These are phyloP conservation scores for Blera fallax DNA, from an alignment of 2,888 invertebrate species.

Conservation along the genomic window DNA sequence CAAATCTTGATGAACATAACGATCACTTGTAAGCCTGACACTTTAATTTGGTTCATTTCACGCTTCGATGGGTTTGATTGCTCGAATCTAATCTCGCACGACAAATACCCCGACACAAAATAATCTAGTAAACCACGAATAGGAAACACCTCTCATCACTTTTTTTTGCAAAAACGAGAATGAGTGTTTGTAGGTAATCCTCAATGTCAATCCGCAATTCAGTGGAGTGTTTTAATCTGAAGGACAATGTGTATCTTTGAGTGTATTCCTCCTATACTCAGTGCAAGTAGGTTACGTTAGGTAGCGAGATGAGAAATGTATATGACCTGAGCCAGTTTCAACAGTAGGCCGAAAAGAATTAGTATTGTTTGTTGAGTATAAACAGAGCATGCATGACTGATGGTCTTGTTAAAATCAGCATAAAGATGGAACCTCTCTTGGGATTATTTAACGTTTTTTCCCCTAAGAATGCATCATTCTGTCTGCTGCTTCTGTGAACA, in stretches of 20 bases:
- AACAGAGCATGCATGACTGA: constrained; percentile 54
- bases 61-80: constrained; percentile 27
- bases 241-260: constrained; percentile 32
- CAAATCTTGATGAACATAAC: constrained; percentile 27
- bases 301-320: constrained; percentile 27
- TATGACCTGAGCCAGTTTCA: constrained; percentile 9
- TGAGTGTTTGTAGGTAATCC: constrained; percentile 41
- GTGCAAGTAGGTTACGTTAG: constrained; percentile 8
- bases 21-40: constrained; percentile 39
- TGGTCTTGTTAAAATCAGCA: constrained; percentile 50
- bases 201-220: constrained; percentile 60
- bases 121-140: constrained; percentile 44
- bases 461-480: constrained; percentile 19
- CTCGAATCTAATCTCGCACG: constrained; percentile 19
- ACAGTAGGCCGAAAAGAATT: constrained; percentile 44
- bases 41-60: constrained; percentile 28
- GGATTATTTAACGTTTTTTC: constrained; percentile 22
- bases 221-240: constrained; percentile 59
- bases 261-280: neutral
- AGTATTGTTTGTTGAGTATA: constrained; percentile 50
- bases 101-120: constrained; percentile 30
- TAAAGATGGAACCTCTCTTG: constrained; percentile 6
- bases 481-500: constrained; percentile 9
- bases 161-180: constrained; percentile 27
- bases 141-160: constrained; percentile 36